Conservation (phyloP, 2,797 vertebrate genomes). For the Knipowitschia caucasica region DNA sequence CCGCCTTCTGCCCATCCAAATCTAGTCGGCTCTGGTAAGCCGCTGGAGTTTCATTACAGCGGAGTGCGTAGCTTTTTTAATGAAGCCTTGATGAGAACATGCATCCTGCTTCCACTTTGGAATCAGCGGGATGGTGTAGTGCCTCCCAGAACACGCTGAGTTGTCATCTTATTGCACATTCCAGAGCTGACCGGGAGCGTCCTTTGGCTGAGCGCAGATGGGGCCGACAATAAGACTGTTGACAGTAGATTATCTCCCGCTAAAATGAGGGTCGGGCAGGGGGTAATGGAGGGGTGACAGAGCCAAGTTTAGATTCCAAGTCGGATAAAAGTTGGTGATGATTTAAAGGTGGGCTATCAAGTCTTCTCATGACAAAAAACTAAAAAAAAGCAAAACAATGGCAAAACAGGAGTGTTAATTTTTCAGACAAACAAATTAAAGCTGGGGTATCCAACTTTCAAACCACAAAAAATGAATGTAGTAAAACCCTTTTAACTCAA, state of each 20-base stretch:
- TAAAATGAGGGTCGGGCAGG: slow-evolving; percentile 13
- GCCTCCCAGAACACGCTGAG: slow-evolving; percentile 33
- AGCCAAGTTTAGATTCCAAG: slow-evolving; percentile 19
- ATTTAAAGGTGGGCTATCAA: not conserved
- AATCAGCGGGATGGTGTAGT: slow-evolving; percentile 42
- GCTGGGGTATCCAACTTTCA: too few relatives aligned
- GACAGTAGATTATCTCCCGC: slow-evolving; percentile 15
- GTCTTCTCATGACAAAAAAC: not conserved
- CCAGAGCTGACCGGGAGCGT: slow-evolving; percentile 33
- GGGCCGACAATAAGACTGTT: slow-evolving; percentile 23
- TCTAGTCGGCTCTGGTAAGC: slow-evolving; percentile 73
- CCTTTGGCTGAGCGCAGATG: slow-evolving; percentile 23
- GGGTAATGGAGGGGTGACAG: slow-evolving; percentile 1
- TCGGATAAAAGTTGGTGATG: not conserved
- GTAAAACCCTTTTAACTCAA: too few relatives aligned
- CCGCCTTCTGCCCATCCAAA: slow-evolving; percentile 56
- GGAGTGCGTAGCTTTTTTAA: slow-evolving; percentile 68
- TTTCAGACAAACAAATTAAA: not conserved
- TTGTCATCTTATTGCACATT: slow-evolving; percentile 45
- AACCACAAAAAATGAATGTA: too few relatives aligned
- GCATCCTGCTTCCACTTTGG: slow-evolving; percentile 57
- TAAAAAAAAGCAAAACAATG: not conserved
- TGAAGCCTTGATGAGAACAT: slow-evolving; percentile 70
- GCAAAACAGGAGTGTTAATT: not conserved
- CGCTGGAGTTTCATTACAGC: slow-evolving; percentile 71